Evolutionary conservation across 2,113 vertebrate species (phyloP), one percentile per base, ranked within the genome.

Genomic region (Ameiurus melas): DNA sequence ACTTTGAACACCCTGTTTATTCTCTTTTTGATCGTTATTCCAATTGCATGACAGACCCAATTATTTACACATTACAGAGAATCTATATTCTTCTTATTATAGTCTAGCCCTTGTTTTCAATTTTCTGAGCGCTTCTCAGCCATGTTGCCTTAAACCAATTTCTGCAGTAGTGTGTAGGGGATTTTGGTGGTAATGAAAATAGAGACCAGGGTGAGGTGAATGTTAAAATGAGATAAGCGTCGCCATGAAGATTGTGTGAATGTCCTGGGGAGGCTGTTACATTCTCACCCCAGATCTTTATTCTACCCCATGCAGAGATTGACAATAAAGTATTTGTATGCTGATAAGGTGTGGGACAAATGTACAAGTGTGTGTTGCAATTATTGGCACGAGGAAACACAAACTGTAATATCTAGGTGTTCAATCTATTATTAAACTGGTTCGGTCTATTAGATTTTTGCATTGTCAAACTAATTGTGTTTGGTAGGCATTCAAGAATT

Each of bases 91-190:
- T 86, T 86, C 85, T 91, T 93, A 85, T 89, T 90, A 83, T 86
- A 92, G 86, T 83, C 84, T 71, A 47, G 60, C 70, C 81, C 85
- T 93, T 92, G 92, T 92, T 92, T 92, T 92, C 91, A 87, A 86
- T 91, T 93, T 89, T 85, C 88, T 78, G 57, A 36, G 19, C 66
- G 55, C 90, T 90, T 91, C 90, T 92, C 93, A 79, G 87, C 66
- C 87, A 70, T 83, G 90, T 93, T 89, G 91, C 89, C 91, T 93
- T 92, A 93, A 94, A 93, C 91, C 93, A 93, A 93, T 94, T 93
- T 91, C 89, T 68, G 73, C 66, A 88, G 89, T 77, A 86, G 87
- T 88, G 78, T 91, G 85, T 68, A 33, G 73, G 90, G 91, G 91
- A 93, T 92, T 92, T 90, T 57, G 82, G 88, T 85, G 89, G 92